phyloP scores from a whole-genome alignment of 2,113 vertebrate species.

The Bubo scandiacus region DNA sequence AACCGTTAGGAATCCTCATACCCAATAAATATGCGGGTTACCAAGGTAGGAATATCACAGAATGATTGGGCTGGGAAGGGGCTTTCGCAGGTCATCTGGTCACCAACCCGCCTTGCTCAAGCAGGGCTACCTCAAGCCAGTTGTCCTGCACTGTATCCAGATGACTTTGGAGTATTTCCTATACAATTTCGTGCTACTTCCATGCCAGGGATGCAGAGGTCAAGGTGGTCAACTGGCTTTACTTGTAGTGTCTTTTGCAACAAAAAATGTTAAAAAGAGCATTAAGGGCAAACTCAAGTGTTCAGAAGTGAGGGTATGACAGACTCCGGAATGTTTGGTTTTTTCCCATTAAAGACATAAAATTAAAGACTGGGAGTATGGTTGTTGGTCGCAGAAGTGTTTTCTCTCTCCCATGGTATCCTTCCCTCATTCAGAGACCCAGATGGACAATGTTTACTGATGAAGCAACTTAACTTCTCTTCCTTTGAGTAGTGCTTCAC shows the following conservation, averaged over 20 bases:
- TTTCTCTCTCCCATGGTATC: not conserved
- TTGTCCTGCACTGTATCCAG: not conserved
- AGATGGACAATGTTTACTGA: not conserved
- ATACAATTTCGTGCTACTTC: not conserved
- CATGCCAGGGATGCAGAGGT: not conserved
- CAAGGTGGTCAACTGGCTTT: not conserved
- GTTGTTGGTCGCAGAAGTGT: fast-evolving
- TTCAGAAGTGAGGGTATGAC: not conserved
- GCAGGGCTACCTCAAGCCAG: not conserved
- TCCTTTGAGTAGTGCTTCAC: not conserved
- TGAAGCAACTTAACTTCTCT: not conserved
- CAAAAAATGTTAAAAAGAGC: not conserved
- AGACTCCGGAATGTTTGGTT: not conserved
- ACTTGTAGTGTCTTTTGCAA: not conserved
- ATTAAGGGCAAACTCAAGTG: not conserved
- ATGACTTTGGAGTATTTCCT: not conserved
- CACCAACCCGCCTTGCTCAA: not conserved
- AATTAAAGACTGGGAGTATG: not conserved
- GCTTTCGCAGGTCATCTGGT: not conserved
- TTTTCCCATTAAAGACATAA: not conserved
- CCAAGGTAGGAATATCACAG: not conserved
- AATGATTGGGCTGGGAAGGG: not conserved
- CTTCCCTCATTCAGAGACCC: not conserved
- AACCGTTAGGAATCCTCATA: not conserved
- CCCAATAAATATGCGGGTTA: not conserved